Evolutionary conservation across 2,797 vertebrate species (phyloP), one percentile per base, ranked within the genome.

Genomic region (Anomalospiza imberbis): DNA sequence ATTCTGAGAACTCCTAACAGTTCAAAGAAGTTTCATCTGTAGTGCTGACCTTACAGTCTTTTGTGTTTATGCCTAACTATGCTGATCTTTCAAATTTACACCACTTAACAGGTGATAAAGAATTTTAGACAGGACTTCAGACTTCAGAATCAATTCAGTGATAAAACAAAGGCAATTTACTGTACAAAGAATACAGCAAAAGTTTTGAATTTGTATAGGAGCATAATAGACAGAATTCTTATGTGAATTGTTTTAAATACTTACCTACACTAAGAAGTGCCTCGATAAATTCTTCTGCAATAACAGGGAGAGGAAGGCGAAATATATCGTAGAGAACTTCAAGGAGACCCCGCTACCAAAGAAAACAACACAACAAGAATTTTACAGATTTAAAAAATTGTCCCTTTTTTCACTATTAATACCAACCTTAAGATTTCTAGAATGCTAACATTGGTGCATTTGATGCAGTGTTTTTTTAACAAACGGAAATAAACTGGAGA

Each of bases 251-350:
- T 54, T 40, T 62, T 78, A n/a, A 95, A 53, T 85, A 97, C 99
- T 98, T 95, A 99, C 99, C 99, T 90, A 99, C 99, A 97, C 99
- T 99, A 74, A 99, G 98, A 94, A 99, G 98, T 87, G 98, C 99
- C 97, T 99, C 99, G 51, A 98, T 99, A 95, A 99, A 99, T 95
- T 99, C 99, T 95, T 99, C 98, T 72, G 99, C 99, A 58, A 98
- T 97, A 88, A 99, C 98, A 94, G 99, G 99, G 73, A 99, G 96
- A 94, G 99, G 99, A 94, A 99, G 99, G 87, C 99, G 98, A 98
- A 99, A 99, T 96, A 99, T 99, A 94, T 99, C 99, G 94, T 99
- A 99, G 65, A 99, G 98, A 88, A 99, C 99, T 97, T 99, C 99
- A 95, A 99, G 97, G 66, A 99, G 97, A 90, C 99, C 98, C 98